These are phyloP conservation scores for Sphaerophoria rueppellii DNA, from an alignment of 2,888 invertebrate genomes.

Conservation along the genomic window DNA sequence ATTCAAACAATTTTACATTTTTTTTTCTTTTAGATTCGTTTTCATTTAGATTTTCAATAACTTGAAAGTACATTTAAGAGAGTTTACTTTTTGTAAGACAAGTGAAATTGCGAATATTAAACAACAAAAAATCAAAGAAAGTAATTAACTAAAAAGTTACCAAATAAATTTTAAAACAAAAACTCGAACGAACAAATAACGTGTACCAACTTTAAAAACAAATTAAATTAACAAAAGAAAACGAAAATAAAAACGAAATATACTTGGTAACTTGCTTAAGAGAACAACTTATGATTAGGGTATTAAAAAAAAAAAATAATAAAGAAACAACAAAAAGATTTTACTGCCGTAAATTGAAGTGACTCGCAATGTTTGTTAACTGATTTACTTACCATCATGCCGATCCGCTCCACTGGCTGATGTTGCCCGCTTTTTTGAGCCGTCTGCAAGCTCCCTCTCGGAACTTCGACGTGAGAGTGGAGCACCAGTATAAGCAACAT, in stretches of 20 bases:
- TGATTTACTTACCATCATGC: constrained; percentile 84
- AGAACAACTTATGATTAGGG: constrained; percentile 52
- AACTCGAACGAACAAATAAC: constrained; percentile 41
- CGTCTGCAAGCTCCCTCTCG: constrained; percentile 89
- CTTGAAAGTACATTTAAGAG: constrained; percentile 44
- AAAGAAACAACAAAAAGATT: constrained; percentile 15
- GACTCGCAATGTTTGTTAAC: constrained; percentile 49
- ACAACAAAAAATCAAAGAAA: constrained; percentile 26
- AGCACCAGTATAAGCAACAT: constrained; percentile 91
- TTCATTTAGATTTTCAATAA: constrained; percentile 18
- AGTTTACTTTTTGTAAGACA: constrained; percentile 42
- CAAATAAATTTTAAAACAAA: constrained; percentile 44
- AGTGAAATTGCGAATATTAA: constrained; percentile 53
- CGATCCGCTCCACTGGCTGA: constrained; percentile 89
- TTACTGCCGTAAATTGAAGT: constrained; percentile 58
- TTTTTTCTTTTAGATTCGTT: constrained; percentile 25
- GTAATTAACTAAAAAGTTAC: constrained; percentile 52
- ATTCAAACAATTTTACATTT: constrained; percentile 65
- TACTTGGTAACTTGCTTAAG: constrained; percentile 41
- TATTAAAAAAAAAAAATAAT: constrained; percentile 23
- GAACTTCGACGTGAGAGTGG: constrained; percentile 92
- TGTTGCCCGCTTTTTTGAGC: constrained; percentile 88
- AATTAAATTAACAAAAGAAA: constrained; percentile 37
- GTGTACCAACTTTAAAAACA: constrained; percentile 38
- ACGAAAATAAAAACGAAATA: constrained; percentile 8